phyloP scores from a whole-genome alignment of 2,888 invertebrate genomes.

The Scaptomyza parva region DNA sequence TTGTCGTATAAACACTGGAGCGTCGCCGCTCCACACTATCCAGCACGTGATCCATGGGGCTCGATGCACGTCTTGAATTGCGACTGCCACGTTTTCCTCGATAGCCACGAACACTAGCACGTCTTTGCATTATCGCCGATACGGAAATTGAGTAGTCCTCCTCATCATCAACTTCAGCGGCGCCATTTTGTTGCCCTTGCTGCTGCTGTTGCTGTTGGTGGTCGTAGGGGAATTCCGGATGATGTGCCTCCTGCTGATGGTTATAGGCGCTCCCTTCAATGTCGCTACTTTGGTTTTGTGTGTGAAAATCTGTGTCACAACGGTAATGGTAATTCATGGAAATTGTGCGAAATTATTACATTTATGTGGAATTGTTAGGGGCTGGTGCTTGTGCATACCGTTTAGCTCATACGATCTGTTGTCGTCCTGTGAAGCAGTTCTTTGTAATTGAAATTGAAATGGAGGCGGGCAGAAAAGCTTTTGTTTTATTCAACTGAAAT shows the following conservation, averaged over 20 bases:
- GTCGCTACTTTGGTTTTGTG: slow-evolving; percentile 61
- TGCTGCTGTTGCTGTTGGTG: slow-evolving; percentile 44
- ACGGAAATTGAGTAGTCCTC: slow-evolving; percentile 95
- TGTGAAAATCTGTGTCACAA: slow-evolving; percentile 52
- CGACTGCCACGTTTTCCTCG: slow-evolving; percentile 86
- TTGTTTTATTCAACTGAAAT: slow-evolving; percentile 5
- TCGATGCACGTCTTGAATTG: slow-evolving; percentile 87
- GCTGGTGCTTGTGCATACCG: slow-evolving; percentile 51
- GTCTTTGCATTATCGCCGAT: slow-evolving; percentile 92
- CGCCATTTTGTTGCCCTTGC: slow-evolving; percentile 50
- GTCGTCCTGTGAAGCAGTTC: slow-evolving; percentile 73
- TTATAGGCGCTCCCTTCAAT: slow-evolving; percentile 52
- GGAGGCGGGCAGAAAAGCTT: neutral
- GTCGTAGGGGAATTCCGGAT: slow-evolving; percentile 29
- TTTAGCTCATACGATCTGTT: slow-evolving; percentile 63
- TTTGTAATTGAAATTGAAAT: slow-evolving; percentile 7
- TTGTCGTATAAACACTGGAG: slow-evolving; percentile 92
- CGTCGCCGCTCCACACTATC: slow-evolving; percentile 86
- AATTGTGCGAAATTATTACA: slow-evolving; percentile 24
- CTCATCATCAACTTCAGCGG: slow-evolving; percentile 86
- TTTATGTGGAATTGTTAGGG: neutral
- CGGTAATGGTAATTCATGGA: slow-evolving; percentile 1
- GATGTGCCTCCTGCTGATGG: slow-evolving; percentile 36
- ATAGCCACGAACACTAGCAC: slow-evolving; percentile 90
- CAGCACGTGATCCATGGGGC: slow-evolving; percentile 85